phyloP scores from a whole-genome alignment of 2,797 vertebrate genomes.

The Helarctos malayanus region DNA sequence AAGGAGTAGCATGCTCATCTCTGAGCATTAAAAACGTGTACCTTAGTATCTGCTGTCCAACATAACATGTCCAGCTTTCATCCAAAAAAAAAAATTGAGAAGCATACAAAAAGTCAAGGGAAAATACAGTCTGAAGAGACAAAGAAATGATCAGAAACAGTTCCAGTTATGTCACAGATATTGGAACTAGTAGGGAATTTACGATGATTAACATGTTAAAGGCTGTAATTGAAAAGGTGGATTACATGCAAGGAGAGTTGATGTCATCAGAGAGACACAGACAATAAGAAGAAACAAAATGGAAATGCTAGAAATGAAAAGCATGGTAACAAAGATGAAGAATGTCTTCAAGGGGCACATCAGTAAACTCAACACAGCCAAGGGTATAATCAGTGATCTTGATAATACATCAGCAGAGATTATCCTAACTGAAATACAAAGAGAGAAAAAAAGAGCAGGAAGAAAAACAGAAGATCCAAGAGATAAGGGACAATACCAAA shows the following conservation, averaged over 20 bases:
- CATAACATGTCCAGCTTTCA: background rate
- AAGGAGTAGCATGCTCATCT: background rate
- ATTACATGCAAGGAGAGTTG: background rate
- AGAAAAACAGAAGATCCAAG: background rate
- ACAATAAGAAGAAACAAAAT: background rate
- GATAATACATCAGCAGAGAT: background rate
- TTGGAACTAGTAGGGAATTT: conserved; percentile 3
- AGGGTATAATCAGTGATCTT: background rate
- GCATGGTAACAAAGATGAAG: background rate
- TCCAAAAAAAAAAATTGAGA: background rate
- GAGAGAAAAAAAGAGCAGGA: background rate
- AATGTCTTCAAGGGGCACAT: background rate
- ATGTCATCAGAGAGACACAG: background rate
- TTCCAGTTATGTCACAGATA: background rate
- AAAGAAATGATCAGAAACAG: background rate
- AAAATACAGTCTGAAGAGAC: background rate
- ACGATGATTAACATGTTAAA: background rate
- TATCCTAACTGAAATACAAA: background rate
- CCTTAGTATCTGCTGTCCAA: background rate
- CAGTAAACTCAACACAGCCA: background rate
- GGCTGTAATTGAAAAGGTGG: background rate
- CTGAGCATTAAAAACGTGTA: background rate
- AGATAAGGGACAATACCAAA: background rate
- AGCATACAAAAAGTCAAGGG: background rate
- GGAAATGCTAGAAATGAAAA: conserved; percentile 1